Evolutionary conservation across 2,113 vertebrate genomes (phyloP).

Genomic region (Rynchops niger): DNA sequence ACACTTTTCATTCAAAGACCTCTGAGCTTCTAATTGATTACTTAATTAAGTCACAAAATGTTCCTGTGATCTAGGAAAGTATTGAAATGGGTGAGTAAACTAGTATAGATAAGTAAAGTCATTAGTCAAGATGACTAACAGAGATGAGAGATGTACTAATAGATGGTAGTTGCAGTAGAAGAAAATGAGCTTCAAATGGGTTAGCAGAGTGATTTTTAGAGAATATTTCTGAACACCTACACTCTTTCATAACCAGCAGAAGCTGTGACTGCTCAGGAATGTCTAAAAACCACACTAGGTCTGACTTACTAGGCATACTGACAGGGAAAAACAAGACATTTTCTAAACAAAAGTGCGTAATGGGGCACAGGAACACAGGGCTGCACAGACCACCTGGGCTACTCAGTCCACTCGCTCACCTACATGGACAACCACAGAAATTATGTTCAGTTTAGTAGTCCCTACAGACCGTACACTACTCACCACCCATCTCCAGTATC

Average conservation of each 20-base stretch:
- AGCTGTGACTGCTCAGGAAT: background rate
- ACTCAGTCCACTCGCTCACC: background rate
- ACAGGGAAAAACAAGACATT: background rate
- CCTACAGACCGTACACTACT: background rate
- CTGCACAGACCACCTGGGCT: background rate
- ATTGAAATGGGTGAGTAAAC: slow-evolving; percentile 44
- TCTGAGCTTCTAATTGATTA: background rate
- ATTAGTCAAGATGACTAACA: slow-evolving; percentile 62
- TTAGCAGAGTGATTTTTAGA: slow-evolving; percentile 1
- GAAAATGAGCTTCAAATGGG: slow-evolving; percentile 9
- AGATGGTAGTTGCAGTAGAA: background rate
- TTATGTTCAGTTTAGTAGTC: background rate
- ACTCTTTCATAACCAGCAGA: background rate
- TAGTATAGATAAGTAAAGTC: slow-evolving; percentile 33
- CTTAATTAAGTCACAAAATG: slow-evolving; percentile 23
- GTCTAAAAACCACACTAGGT: background rate
- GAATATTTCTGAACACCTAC: slow-evolving; percentile 30
- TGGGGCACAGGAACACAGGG: background rate
- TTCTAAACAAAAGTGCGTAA: background rate
- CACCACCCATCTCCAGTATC: background rate
- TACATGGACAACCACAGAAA: background rate
- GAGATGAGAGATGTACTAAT: slow-evolving; percentile 37
- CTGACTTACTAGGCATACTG: background rate
- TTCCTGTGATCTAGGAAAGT: slow-evolving; percentile 37
- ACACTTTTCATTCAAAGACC: slow-evolving; percentile 27